Evolutionary conservation across 2,888 invertebrate genomes (phyloP).

Genomic region (Cephus sareptanus): DNA sequence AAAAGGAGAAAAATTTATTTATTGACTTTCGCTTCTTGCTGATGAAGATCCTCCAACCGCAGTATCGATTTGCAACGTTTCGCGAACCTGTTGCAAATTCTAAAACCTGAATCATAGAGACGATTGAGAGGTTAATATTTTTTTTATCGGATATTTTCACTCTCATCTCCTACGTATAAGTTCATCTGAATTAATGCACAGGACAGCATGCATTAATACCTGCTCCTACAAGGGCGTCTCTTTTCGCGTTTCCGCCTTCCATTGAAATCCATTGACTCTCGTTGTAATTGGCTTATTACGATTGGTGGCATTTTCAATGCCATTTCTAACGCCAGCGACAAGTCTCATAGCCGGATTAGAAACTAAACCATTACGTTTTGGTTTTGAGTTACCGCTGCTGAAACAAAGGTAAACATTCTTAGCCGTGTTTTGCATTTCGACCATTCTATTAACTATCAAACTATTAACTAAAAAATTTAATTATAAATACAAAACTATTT

Average conservation of each 20-base stretch:
- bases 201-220: constrained; percentile 34
- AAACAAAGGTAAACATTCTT: constrained; percentile 22
- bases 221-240: constrained; percentile 78
- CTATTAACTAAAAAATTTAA: background rate
- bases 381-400: constrained; percentile 69
- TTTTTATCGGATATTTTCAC: background rate
- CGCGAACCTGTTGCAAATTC: constrained; percentile 31
- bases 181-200: background rate
- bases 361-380: constrained; percentile 86
- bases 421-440: background rate
- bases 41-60: constrained; percentile 54
- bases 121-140: background rate
- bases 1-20: constrained; percentile 60
- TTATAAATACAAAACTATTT: background rate
- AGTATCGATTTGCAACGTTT: constrained; percentile 37
- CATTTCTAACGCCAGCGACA: constrained; percentile 81
- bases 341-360: constrained; percentile 88
- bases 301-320: constrained; percentile 72
- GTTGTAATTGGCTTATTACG: constrained; percentile 65
- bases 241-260: constrained; percentile 74
- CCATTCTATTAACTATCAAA: background rate
- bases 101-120: constrained; percentile 27
- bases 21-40: constrained; percentile 62
- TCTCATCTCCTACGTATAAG: background rate
- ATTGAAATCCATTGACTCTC: constrained; percentile 79